A percentile compares a stretch with the other conserved stretches of the same genome.
These are phyloP conservation scores for Trichonephila clavata DNA, from an alignment of 1,140 invertebrate species.

Conservation along the genomic window DNA sequence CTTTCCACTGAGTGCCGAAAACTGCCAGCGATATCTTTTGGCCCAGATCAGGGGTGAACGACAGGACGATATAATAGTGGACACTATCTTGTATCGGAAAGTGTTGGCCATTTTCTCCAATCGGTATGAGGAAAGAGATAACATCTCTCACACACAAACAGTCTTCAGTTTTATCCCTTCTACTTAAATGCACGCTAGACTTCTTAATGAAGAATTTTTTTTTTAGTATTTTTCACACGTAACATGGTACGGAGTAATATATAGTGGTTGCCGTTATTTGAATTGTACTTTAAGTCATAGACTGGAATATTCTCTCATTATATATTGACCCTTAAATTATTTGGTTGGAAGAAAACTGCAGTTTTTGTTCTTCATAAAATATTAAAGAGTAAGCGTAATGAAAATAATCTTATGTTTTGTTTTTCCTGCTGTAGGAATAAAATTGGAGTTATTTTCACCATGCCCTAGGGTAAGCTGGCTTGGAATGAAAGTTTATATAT, in stretches of 20 bases:
- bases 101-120: background rate
- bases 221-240: slow-evolving; percentile 14
- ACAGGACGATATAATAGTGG: background rate
- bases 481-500: too few relatives aligned
- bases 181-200: background rate
- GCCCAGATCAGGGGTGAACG: slow-evolving; percentile 8
- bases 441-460: too few relatives aligned
- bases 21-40: background rate
- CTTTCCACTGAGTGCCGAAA: background rate
- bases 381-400: too few relatives aligned
- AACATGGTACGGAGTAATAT: background rate
- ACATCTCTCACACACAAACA: background rate
- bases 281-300: background rate
- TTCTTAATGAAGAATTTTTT: slow-evolving; percentile 4
- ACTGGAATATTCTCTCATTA: background rate
- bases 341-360: background rate
- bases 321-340: background rate
- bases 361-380: background rate
- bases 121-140: slow-evolving; percentile 37
- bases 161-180: background rate
- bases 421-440: too few relatives aligned
- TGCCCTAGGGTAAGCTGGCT: too few relatives aligned
- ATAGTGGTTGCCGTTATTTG: background rate
- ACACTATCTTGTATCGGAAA: background rate
- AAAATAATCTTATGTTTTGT: too few relatives aligned